Evolutionary conservation across 2,113 vertebrate species (phyloP).

Genomic region (Gulo gulo): DNA sequence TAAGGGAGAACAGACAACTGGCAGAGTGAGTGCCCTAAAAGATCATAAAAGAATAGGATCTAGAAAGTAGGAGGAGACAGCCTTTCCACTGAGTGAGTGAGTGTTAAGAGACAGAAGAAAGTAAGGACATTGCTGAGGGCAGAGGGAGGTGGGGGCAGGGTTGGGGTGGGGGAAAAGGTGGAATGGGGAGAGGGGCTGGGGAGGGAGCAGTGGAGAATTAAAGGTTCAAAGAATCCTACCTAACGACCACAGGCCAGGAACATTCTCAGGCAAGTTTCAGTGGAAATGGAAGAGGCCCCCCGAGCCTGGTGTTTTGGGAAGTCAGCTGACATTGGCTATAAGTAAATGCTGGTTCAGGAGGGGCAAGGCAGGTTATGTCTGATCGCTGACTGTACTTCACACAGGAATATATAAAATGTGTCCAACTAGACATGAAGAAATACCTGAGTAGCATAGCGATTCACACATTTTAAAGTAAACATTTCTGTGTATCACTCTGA

Average conservation of each 20-base stretch:
- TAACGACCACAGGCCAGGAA: not conserved
- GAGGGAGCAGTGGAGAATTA: not conserved
- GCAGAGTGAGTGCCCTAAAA: not conserved
- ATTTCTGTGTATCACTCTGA: not conserved
- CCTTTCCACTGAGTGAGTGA: not conserved
- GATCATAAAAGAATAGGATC: not conserved
- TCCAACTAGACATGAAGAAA: not conserved
- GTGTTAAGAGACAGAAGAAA: not conserved
- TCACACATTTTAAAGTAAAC: not conserved
- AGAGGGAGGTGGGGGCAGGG: not conserved
- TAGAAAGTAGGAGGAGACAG: not conserved
- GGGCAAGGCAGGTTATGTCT: not conserved
- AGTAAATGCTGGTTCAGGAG: not conserved
- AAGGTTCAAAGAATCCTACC: not conserved
- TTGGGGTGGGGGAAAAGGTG: not conserved
- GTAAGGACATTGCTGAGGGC: not conserved
- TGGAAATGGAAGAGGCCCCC: not conserved
- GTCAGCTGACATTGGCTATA: not conserved
- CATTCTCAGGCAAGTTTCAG: not conserved
- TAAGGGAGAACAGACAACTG: not conserved
- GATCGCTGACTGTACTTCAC: not conserved
- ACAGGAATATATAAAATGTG: not conserved
- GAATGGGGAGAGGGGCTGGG: not conserved
- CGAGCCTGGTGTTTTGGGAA: not conserved
- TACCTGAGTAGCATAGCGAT: not conserved